Percentiles rank a stretch among this genome's conserved stretches.
These are phyloP conservation scores for Liopterus haemorrhoidalis DNA, from an alignment of 2,888 invertebrate genomes.

Conservation along the genomic window DNA sequence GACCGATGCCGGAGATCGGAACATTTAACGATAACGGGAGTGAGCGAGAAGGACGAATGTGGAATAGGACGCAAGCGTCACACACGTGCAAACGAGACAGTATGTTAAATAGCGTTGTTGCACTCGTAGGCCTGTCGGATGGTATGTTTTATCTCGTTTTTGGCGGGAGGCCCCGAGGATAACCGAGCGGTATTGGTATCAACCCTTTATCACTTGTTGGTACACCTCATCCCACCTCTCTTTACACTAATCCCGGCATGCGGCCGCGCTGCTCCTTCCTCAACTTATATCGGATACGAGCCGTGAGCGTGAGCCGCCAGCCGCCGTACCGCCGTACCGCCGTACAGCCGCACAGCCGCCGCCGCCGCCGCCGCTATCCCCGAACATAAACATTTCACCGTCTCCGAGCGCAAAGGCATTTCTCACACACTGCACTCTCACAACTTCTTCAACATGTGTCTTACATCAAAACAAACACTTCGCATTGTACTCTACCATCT, in stretches of 20 bases:
- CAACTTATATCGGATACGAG: constrained; percentile 34
- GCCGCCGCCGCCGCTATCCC: constrained; percentile 47
- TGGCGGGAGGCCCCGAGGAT: constrained; percentile 22
- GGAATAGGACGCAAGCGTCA: constrained; percentile 44
- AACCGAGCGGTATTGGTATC: constrained; percentile 24
- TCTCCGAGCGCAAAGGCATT: constrained; percentile 36
- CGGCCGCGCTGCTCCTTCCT: constrained; percentile 32
- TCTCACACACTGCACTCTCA: too few species aligned
- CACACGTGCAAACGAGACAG: constrained; percentile 39
- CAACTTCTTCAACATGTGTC: too few species aligned
- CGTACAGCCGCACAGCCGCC: too few species aligned
- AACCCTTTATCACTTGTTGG: constrained; percentile 25
- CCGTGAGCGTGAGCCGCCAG: too few species aligned
- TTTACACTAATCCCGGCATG: constrained; percentile 36
- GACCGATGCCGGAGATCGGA: constrained; percentile 44
- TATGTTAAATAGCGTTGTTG: constrained; percentile 25
- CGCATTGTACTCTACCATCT: too few species aligned
- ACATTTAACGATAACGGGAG: constrained; percentile 52
- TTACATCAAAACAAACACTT: too few species aligned
- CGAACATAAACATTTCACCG: constrained; percentile 49
- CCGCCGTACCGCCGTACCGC: constrained; percentile 47
- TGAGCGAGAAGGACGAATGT: constrained; percentile 48
- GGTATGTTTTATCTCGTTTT: constrained; percentile 24
- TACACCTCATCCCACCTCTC: constrained; percentile 23
- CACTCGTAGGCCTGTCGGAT: constrained; percentile 17